A percentile compares a stretch with the other conserved stretches of the same genome.
phyloP scores from a whole-genome alignment of 1,140 invertebrate species.

The Ips nitidus region DNA sequence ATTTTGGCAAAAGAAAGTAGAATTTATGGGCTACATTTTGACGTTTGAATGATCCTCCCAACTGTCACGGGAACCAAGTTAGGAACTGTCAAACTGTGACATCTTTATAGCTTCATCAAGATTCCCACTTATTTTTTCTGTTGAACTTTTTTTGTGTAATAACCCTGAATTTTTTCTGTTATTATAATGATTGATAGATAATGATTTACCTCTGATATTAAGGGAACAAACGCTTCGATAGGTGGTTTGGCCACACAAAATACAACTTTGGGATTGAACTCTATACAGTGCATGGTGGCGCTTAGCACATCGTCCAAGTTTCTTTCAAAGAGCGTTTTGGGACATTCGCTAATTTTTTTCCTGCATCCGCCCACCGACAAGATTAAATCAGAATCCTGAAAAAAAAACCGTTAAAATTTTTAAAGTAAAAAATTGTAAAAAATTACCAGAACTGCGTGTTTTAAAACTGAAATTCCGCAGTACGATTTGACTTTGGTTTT shows the following conservation, averaged over 20 bases:
- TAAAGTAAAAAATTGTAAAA: background rate
- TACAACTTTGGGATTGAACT: constrained; percentile 47
- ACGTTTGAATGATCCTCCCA: too few relatives aligned
- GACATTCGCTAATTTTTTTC: constrained; percentile 34
- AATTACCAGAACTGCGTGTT: constrained; percentile 50
- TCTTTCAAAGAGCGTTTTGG: constrained; percentile 43
- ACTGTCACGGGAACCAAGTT: too few relatives aligned
- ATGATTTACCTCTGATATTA: constrained; percentile 43
- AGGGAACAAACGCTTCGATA: constrained; percentile 46
- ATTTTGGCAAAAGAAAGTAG: too few relatives aligned
- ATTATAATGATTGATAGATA: too few relatives aligned
- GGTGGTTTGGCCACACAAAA: constrained; percentile 48
- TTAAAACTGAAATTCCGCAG: constrained; percentile 71
- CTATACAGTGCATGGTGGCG: constrained; percentile 41
- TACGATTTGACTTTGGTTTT: constrained; percentile 79
- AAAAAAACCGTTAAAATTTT: constrained; percentile 1
- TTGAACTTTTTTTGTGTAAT: too few relatives aligned
- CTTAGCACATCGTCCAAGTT: constrained; percentile 46
- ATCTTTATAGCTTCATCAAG: too few relatives aligned
- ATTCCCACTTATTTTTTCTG: too few relatives aligned
- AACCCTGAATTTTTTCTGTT: too few relatives aligned
- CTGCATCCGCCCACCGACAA: constrained; percentile 44
- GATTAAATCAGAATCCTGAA: constrained; percentile 43
- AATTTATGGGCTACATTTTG: too few relatives aligned
- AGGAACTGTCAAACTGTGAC: too few relatives aligned